Evolutionary conservation across 2,113 vertebrate species (phyloP), one percentile per base, ranked within the genome.

Genomic region (Gymnarchus niloticus): DNA sequence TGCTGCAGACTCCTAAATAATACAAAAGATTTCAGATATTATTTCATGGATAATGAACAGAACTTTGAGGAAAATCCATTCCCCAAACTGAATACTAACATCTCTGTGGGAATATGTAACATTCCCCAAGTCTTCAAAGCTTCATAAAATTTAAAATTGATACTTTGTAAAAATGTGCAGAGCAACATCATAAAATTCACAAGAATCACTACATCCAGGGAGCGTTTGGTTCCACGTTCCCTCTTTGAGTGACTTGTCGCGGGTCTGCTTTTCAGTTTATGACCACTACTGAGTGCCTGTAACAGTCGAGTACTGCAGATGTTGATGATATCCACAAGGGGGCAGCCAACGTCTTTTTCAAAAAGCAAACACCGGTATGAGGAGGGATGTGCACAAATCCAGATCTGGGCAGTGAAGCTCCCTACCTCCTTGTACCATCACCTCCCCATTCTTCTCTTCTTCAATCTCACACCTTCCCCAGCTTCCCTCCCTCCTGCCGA

Each of bases 401-500:
- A 78, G 76, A 78, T 23, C 44, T 48, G 44, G 76, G 44, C 76
- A 78, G 76, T n/a, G 41, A 21, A 46, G 51, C 25, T 54, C 25
- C 51, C 33, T 12, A 56, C 51, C 51, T 28, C 12, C 49, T 33
- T 51, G 25, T 54, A 82, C 23, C 33, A 10, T 17, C 2, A 44
- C 73, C 44, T 37, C 73, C 12, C 57, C 1, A 23, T 14, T 0
- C 1, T 28, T 81, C 33, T 41, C 28, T 37, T 59, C 21, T 81
- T 19, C 54, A 69, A 3, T 48, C 33, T 73, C 28, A 37, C n/a
- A 17, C 6, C 44, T 83, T 84, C 61, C 37, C 48, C 28, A n/a
- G 48, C 23, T 76, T 65, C 14, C 52, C 48, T 19, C 56, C 33
- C 33, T 54, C 84, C 91, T 88, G 94, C 94, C 93, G 92, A 0